phyloP scores from a whole-genome alignment of 2,113 vertebrate genomes.

The Casuarius casuarius region DNA sequence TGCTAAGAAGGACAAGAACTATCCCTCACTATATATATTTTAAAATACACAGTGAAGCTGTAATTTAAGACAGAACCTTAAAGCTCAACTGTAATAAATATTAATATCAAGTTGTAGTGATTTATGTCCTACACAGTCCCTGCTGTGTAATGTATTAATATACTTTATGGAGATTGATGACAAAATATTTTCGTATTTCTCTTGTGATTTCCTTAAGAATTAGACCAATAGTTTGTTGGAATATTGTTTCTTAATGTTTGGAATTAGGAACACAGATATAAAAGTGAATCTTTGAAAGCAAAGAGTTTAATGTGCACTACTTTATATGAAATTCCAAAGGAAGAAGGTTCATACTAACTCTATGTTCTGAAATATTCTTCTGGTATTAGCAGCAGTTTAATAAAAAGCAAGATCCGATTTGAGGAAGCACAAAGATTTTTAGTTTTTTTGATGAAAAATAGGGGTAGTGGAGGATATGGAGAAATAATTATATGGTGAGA shows the following conservation, averaged over 20 bases:
- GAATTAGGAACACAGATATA: background rate
- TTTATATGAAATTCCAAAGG: background rate
- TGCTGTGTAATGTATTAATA: background rate
- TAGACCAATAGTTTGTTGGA: background rate
- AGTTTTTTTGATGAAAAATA: background rate
- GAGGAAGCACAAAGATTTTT: background rate
- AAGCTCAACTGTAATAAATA: background rate
- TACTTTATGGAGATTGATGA: background rate
- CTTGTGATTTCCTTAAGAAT: background rate
- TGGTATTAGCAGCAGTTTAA: background rate
- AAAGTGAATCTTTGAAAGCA: background rate
- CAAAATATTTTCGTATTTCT: background rate
- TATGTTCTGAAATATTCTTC: background rate
- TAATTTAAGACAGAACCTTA: background rate
- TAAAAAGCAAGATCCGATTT: slow-evolving; percentile 19
- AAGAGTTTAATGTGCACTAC: background rate
- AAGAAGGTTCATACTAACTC: background rate
- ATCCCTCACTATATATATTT: background rate
- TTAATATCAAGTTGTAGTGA: background rate
- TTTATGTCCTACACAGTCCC: background rate
- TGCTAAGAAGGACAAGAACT: background rate
- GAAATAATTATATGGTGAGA: slow-evolving; percentile 27
- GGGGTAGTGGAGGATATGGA: background rate
- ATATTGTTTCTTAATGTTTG: background rate
- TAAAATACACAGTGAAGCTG: background rate